Base-by-base conservation (phyloP, 2,113 vertebrate genomes). In the Corynorhinus townsendii region DNA sequence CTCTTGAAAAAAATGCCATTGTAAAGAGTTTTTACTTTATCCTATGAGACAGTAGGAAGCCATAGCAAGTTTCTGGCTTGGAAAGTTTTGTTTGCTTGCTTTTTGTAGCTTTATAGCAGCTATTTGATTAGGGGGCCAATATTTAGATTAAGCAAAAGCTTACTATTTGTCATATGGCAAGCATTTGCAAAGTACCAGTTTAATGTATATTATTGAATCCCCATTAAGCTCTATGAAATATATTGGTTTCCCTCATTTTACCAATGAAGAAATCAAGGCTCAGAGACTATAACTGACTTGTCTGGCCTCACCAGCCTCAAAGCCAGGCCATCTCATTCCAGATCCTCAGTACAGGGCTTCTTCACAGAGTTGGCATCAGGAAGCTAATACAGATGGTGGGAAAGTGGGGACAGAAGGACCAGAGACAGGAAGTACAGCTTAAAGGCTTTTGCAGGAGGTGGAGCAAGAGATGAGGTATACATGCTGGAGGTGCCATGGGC, bases 11-110 rank as follows among this genome's bases (percentile, higher is more conserved):
- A 5, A 66, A 54, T n/a, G 66, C 28, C 33, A 16, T 64, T 52
- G 40, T 91, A 40, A 68, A 91, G 72, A 82, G 45, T 49, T 92
- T 90, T 90, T 77, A 26, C 54, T 86, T 91, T 85, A 62, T 33
- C 69, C 54, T 45, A 71, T 66, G 30, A 89, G 35, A 43, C 11
- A 68, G 5, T 38, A 64, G 43, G 43, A 71, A 94, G 17, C 68
- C 33, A 47, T 15, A 72, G 64, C 38, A 28, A 38, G 5, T 81
- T 89, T 82, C 68, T 86, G 33, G 20, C 68, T 52, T 22, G n/a
- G 38, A 5, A 4, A 12, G 2, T 17, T 20, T 80, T 17, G 7
- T 14, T 68, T 79, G 20, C 38, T 72, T 80, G 68, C 35, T 71
- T 88, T 35, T 76, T 30, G 45, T 24, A 93, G 20, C n/a, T 89